phyloP scores from a whole-genome alignment of 2,888 invertebrate species.

The Ariolimax columbianus region DNA sequence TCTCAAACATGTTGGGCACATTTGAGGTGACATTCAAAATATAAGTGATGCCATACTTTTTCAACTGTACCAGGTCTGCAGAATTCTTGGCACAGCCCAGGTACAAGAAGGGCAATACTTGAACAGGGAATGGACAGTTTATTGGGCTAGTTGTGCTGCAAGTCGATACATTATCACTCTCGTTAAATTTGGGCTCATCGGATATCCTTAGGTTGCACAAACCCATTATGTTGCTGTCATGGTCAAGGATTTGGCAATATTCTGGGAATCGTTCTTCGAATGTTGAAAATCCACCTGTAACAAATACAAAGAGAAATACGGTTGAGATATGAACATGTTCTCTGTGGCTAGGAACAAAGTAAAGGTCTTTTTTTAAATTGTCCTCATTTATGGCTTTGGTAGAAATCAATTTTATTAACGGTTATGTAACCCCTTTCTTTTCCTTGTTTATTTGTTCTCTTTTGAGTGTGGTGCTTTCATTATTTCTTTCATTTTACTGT shows the following conservation, averaged over 20 bases:
- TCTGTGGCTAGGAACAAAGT: too few relatives aligned
- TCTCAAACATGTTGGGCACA: constrained; percentile 94
- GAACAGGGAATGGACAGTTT: constrained; percentile 87
- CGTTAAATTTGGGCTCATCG: constrained; percentile 73
- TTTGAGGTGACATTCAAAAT: constrained; percentile 97
- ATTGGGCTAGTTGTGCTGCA: constrained; percentile 57
- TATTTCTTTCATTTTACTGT: too few relatives aligned
- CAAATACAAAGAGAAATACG: constrained; percentile 9
- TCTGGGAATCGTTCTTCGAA: constrained; percentile 92
- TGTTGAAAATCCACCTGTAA: constrained; percentile 88
- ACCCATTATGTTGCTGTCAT: constrained; percentile 82
- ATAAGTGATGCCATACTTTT: constrained; percentile 93
- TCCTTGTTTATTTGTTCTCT: too few relatives aligned
- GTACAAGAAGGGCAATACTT: constrained; percentile 94
- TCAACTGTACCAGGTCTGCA: constrained; percentile 91
- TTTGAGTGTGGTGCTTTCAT: too few relatives aligned
- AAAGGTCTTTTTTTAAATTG: too few relatives aligned
- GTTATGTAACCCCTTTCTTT: too few relatives aligned
- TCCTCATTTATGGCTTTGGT: too few relatives aligned
- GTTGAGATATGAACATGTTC: neutral
- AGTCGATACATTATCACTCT: constrained; percentile 58
- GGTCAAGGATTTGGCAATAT: constrained; percentile 85
- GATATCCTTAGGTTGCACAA: constrained; percentile 84
- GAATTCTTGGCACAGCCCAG: constrained; percentile 97
- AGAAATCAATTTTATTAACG: too few relatives aligned